Percentiles rank a stretch among this genome's conserved stretches.
Conservation (phyloP, 2,888 invertebrate genomes). For the Diploptera punctata region DNA sequence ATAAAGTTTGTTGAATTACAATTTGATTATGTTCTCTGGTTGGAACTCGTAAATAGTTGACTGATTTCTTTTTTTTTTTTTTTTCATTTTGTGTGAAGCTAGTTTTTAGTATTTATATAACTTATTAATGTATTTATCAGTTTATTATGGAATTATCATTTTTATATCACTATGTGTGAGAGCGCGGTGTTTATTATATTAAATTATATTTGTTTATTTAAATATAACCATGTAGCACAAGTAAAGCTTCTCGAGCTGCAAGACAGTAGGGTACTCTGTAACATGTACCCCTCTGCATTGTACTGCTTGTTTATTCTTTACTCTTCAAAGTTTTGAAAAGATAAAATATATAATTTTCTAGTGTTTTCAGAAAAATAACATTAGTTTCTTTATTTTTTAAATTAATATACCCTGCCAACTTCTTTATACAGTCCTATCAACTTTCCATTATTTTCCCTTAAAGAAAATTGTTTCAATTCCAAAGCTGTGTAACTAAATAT, state of each 20-base stretch:
- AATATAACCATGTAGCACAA: not conserved
- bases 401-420: too few relatives aligned
- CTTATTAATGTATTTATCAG: constrained; percentile 43
- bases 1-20: constrained; percentile 9
- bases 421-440: too few relatives aligned
- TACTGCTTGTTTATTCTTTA: constrained; percentile 23
- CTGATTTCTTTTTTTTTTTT: constrained; percentile 29
- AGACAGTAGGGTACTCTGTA: constrained; percentile 8
- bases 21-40: constrained; percentile 25
- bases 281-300: constrained; percentile 27
- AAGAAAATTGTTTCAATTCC: too few relatives aligned
- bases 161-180: constrained; percentile 9
- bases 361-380: constrained; percentile 35
- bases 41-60: constrained; percentile 31
- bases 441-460: too few relatives aligned
- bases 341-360: constrained; percentile 43
- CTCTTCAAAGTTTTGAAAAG: constrained; percentile 22
- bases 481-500: too few relatives aligned
- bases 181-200: not conserved
- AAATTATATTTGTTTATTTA: not conserved
- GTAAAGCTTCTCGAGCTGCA: constrained; percentile 13
- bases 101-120: constrained; percentile 42
- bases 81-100: constrained; percentile 28
- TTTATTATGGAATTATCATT: constrained; percentile 33
- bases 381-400: too few relatives aligned